These are phyloP conservation scores for Gymnodraco acuticeps DNA, from an alignment of 2,797 vertebrate genomes.

Conservation along the genomic window DNA sequence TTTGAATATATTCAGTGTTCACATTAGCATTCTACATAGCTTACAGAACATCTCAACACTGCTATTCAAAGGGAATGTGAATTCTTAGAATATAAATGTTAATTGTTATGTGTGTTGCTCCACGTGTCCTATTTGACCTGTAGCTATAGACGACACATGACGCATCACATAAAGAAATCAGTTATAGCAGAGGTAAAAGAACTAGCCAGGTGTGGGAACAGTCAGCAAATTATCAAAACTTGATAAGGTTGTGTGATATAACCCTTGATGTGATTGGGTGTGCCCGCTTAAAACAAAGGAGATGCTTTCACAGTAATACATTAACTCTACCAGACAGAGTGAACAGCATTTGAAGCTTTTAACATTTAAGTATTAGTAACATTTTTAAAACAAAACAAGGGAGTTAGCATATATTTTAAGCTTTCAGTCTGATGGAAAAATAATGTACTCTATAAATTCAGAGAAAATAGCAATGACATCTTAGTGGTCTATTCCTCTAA, in stretches of 20 bases:
- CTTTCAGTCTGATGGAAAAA: neutral
- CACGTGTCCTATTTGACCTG: conserved; percentile 29
- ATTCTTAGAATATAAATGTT: neutral
- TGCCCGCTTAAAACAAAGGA: conserved; percentile 27
- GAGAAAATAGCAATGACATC: neutral
- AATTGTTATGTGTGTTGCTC: neutral
- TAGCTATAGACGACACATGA: conserved; percentile 6
- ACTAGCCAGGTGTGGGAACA: conserved; percentile 44
- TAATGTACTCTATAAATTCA: neutral
- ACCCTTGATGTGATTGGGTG: conserved; percentile 46
- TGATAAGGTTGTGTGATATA: neutral
- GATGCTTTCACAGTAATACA: neutral
- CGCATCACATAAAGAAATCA: conserved; percentile 24
- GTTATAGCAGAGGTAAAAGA: conserved; percentile 6
- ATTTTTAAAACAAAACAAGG: too few relatives aligned
- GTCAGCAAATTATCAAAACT: conserved; percentile 12
- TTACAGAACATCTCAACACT: neutral
- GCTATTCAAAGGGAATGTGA: neutral
- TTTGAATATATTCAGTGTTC: neutral
- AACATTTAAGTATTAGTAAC: neutral
- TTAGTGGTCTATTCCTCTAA: too few relatives aligned
- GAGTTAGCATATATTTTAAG: neutral
- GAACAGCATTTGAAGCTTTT: neutral
- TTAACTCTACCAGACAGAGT: neutral
- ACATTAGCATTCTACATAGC: neutral